Conservation (phyloP, 2,113 vertebrate genomes). For the Odobenus rosmarus region DNA sequence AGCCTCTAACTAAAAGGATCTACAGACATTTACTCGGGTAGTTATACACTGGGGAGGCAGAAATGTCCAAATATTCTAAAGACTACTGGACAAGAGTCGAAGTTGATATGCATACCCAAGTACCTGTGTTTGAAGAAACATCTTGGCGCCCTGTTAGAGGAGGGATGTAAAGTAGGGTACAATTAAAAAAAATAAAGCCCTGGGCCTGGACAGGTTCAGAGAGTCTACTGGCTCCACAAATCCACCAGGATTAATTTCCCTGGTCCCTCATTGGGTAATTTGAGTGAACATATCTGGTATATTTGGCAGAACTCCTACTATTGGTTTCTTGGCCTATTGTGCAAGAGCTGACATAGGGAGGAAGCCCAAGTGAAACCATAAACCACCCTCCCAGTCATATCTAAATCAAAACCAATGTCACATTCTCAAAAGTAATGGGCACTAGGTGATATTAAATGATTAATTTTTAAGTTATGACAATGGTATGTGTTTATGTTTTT, state of each 20-base stretch:
- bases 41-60: not conserved
- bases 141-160: not conserved
- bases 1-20: not conserved
- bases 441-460: not conserved
- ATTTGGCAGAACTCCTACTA: not conserved
- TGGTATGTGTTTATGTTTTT: not conserved
- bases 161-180: too few relatives aligned
- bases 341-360: not conserved
- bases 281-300: not conserved
- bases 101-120: not conserved
- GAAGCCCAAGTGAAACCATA: not conserved
- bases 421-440: not conserved
- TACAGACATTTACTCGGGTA: not conserved
- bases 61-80: not conserved
- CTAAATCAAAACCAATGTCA: not conserved
- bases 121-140: not conserved
- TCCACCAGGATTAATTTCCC: not conserved
- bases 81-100: not conserved
- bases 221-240: not conserved
- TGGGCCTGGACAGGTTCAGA: not conserved
- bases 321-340: not conserved
- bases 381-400: not conserved
- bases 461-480: not conserved
- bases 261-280: not conserved
- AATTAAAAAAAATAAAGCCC: not conserved